These are phyloP conservation scores for Proterorhinus semilunaris DNA, from an alignment of 2,113 vertebrate species.

Conservation along the genomic window DNA sequence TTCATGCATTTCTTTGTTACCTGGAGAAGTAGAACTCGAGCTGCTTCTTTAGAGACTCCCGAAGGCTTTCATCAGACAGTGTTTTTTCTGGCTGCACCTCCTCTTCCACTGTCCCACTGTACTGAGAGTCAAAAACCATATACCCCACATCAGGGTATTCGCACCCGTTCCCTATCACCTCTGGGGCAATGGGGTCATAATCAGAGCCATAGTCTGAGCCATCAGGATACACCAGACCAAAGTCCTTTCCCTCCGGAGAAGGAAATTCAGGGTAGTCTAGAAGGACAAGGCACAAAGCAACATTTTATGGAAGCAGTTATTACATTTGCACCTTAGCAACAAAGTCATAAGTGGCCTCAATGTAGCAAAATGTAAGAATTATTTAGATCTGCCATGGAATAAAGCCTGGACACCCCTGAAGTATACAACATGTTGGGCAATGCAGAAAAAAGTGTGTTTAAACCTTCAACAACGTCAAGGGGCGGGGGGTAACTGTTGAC, in stretches of 20 bases:
- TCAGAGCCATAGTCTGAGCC: slow-evolving; percentile 28
- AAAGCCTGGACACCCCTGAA: background rate
- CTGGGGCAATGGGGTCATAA: slow-evolving; percentile 28
- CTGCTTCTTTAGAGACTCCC: slow-evolving; percentile 91
- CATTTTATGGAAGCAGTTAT: too few species aligned
- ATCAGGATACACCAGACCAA: slow-evolving; percentile 39
- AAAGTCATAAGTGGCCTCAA: too few species aligned
- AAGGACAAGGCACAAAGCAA: slow-evolving; percentile 8
- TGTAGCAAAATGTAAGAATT: too few species aligned
- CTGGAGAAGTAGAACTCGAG: slow-evolving; percentile 96
- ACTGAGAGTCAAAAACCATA: slow-evolving; percentile 58
- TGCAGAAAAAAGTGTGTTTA: slow-evolving; percentile 12
- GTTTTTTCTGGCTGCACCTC: slow-evolving; percentile 64
- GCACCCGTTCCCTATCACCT: slow-evolving; percentile 51
- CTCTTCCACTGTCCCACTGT: slow-evolving; percentile 66
- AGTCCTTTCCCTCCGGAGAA: slow-evolving; percentile 56
- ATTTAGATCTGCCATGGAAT: too few species aligned
- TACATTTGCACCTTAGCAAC: too few species aligned
- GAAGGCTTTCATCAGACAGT: slow-evolving; percentile 83
- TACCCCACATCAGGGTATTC: slow-evolving; percentile 56
- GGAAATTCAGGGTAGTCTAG: slow-evolving; percentile 59
- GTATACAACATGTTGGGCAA: background rate
- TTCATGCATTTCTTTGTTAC: slow-evolving; percentile 58
- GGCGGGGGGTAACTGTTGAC: slow-evolving; percentile 67
- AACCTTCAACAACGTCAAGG: slow-evolving; percentile 80